Base-by-base conservation (phyloP, 2,797 vertebrate species). In the Danio kyathit region DNA sequence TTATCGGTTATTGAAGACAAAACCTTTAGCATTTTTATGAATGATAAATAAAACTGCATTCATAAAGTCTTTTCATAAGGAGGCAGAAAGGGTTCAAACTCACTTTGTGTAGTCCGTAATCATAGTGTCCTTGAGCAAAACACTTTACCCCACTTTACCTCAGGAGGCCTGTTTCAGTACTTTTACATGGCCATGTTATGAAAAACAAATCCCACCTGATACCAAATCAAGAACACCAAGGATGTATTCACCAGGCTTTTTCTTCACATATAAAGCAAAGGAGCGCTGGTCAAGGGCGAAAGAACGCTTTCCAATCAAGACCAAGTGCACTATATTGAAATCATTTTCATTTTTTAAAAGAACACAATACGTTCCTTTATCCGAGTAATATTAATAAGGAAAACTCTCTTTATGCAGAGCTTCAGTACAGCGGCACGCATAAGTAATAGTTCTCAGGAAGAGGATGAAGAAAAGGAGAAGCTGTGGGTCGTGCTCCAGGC, bases 131-230 rank as follows among this genome's bases (percentile, higher is more conserved):
- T 74, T 74, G 72, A 74, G 43, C 7, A 74, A 74, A 74, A 48
- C 44, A 16, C 17, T 29, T 29, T 29, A 29, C 29, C 29, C 29
- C n/a, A n/a, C n/a, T 46, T 46, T 14, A 16, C 13, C 5, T 54
- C 38, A 19, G 19, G 8, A 14, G 56, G 19, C 8, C 43, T 71
- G n/a, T 74, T 60, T 46, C 56, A 48, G 43, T 74, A 29, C 21
- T 13, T n/a, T 61, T 48, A 74, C 19, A 74, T 60, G 54, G 43
- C 19, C 1, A 46, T 46, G 13, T 61, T 16, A 48, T 61, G 19
- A 5, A 74, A 61, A 29, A 43, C 14, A 38, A 61, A 74, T 74
- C 54, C 43, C 56, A 74, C 71, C 72, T 59, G 71, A 73, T 73
- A 46, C 44, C 54, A 74, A 75, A 75, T 63, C 17, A 63, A 75